These are phyloP conservation scores for Lissonota sp. DNA, from an alignment of 2,888 invertebrate genomes.

Conservation along the genomic window DNA sequence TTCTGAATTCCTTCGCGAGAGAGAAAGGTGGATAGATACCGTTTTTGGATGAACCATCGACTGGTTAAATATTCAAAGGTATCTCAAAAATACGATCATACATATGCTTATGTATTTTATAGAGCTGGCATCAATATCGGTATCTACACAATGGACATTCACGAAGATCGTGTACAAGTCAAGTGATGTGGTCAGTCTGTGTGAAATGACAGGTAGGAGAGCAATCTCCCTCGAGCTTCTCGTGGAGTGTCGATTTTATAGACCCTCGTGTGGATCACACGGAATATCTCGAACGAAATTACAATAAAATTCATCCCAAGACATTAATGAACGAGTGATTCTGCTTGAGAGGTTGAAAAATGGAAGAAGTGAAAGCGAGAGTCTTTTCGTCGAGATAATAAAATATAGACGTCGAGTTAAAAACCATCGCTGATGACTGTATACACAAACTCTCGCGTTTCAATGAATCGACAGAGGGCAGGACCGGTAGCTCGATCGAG, in stretches of 20 bases:
- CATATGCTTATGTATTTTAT: too few species aligned
- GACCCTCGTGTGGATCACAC: too few species aligned
- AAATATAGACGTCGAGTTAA: slow-evolving; percentile 13
- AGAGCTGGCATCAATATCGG: too few species aligned
- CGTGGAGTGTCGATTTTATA: background rate
- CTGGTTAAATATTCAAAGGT: background rate
- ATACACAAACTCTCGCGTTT: background rate
- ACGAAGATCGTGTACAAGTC: background rate
- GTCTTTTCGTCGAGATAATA: slow-evolving; percentile 18
- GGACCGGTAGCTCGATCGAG: background rate
- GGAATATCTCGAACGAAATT: slow-evolving; percentile 17
- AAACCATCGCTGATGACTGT: background rate
- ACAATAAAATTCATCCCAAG: slow-evolving; percentile 31
- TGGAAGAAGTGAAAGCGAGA: slow-evolving; percentile 32
- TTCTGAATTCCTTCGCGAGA: slow-evolving; percentile 37
- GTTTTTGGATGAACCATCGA: slow-evolving; percentile 24
- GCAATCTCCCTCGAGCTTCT: background rate
- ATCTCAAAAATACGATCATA: too few species aligned
- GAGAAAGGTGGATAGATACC: background rate
- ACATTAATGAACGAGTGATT: slow-evolving; percentile 7
- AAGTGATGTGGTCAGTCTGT: background rate
- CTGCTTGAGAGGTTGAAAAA: slow-evolving; percentile 14
- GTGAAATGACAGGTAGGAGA: slow-evolving; percentile 4
- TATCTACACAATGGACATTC: too few species aligned
- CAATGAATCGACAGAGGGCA: background rate